Base-by-base conservation (phyloP, 1,140 invertebrate species). In the Bombus superbus region DNA sequence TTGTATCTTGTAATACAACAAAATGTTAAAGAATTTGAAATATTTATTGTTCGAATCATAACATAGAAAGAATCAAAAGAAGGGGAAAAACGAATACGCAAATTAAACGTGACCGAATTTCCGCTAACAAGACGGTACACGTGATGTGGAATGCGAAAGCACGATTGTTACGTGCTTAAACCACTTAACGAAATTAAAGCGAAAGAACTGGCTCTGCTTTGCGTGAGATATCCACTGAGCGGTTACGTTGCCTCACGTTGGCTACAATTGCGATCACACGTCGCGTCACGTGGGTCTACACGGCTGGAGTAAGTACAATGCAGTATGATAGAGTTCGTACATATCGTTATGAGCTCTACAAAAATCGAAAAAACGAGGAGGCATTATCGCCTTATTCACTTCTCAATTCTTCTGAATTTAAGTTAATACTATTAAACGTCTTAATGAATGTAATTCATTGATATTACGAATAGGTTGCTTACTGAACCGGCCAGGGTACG, bases 181-280 rank as follows among this genome's bases (percentile, higher is more conserved):
- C 57, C 72, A 85, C 78, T 85, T 75, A 81, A 85, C 62, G 84
- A 85, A 85, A 85, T 85, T 85, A 81, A 74, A 75, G 47, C 59
- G 59, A 80, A 47, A 75, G 71, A 85, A 81, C 79, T 59, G 62
- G 25, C 32, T 35, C 9, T 59, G 47, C 44, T 66, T 85, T 81
- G 78, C 78, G 71, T 68, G 69, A 66, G 71, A 85, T 81, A 75
- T 81, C 79, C 71, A 73, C 42, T 3, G 44, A 42, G 32, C n/a
- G 44, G 57, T 85, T 68, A 85, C 59, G 71, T 73, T 75, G 79
- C 38, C 71, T 85, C 69, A 85, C 84, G 79, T 85, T 85, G 38
- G 47, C 38, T 38, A 81, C 71, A 85, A 85, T 85, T 81, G 44
- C 71, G 57, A 85, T 75, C 77, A 68, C 78, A 81, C 69, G 78